Percentiles rank a stretch among this genome's conserved stretches.
phyloP scores from a whole-genome alignment of 1,140 invertebrate genomes.

The Proales similis region DNA sequence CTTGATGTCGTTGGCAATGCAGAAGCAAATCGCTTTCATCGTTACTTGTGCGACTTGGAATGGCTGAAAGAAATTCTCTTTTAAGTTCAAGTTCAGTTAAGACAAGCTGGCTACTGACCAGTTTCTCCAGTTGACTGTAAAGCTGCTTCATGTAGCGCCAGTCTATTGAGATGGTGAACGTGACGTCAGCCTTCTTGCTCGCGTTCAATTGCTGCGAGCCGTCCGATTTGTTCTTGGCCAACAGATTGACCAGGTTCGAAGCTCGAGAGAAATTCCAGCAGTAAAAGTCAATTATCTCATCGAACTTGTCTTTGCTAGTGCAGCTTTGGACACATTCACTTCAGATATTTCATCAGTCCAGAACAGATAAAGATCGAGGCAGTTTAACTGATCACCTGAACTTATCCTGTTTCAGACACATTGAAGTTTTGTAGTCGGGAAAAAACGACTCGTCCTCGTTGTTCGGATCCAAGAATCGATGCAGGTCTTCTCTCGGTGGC shows the following conservation, averaged over 20 bases:
- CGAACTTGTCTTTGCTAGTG: slow-evolving; percentile 14
- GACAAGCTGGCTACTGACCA: not conserved
- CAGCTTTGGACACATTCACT: no score
- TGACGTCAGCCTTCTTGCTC: slow-evolving; percentile 13
- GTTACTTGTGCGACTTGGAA: not conserved
- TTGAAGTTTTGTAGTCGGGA: no score
- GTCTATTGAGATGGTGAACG: slow-evolving; percentile 5
- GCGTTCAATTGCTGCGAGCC: not conserved
- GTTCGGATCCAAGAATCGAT: no score
- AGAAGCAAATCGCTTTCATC: slow-evolving; percentile 31
- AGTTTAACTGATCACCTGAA: no score
- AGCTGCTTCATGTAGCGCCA: slow-evolving; percentile 33
- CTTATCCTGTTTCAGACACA: no score
- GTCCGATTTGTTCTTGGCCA: not conserved
- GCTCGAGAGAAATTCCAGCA: slow-evolving; percentile 29
- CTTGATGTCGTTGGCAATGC: slow-evolving; percentile 33
- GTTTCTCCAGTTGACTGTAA: slow-evolving; percentile 16
- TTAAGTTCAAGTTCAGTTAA: not conserved
- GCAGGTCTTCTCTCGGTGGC: no score
- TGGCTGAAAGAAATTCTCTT: slow-evolving; percentile 1
- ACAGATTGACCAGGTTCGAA: slow-evolving; percentile 2
- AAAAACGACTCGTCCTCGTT: no score
- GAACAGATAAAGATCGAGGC: no score
- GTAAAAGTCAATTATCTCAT: slow-evolving; percentile 28
- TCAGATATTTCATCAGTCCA: no score